These are phyloP conservation scores for Elgonia sp. DNA, from an alignment of 2,888 invertebrate genomes.

Conservation along the genomic window DNA sequence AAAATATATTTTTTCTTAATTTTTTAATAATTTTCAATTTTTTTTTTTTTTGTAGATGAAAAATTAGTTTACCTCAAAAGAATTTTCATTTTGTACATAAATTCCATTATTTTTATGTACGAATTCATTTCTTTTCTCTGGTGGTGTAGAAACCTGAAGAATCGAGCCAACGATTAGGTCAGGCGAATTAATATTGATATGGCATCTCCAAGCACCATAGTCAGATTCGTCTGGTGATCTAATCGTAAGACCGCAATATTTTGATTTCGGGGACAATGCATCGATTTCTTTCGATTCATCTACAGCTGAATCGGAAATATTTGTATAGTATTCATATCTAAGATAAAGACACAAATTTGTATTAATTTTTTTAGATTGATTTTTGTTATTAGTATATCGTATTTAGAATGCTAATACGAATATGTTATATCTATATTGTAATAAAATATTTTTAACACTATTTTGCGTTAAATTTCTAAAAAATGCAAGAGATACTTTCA, in stretches of 20 bases:
- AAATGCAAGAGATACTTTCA: no score
- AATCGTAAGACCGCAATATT: constrained; percentile 82
- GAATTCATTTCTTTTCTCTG: constrained; percentile 10
- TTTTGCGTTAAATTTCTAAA: no score
- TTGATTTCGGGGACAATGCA: not conserved
- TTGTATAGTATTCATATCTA: constrained; percentile 80
- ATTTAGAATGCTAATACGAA: no score
- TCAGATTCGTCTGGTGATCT: constrained; percentile 77
- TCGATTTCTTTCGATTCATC: no score
- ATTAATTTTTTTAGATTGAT: not conserved
- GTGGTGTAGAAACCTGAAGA: constrained; percentile 23
- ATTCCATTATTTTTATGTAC: not conserved
- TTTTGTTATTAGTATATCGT: no score
- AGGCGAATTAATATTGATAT: constrained; percentile 57
- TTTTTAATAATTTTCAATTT: no score
- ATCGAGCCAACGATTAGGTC: constrained; percentile 7
- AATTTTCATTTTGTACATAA: constrained; percentile 19
- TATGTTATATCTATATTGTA: no score
- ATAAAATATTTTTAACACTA: no score
- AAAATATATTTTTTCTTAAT: no score
- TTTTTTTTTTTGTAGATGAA: no score
- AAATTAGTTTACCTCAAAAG: constrained; percentile 36
- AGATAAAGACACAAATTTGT: constrained; percentile 9
- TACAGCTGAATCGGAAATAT: not conserved
- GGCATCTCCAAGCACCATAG: constrained; percentile 83